Evolutionary conservation across 2,113 vertebrate genomes (phyloP), one percentile per base, ranked within the genome.

Genomic region (Anguilla japonica): DNA sequence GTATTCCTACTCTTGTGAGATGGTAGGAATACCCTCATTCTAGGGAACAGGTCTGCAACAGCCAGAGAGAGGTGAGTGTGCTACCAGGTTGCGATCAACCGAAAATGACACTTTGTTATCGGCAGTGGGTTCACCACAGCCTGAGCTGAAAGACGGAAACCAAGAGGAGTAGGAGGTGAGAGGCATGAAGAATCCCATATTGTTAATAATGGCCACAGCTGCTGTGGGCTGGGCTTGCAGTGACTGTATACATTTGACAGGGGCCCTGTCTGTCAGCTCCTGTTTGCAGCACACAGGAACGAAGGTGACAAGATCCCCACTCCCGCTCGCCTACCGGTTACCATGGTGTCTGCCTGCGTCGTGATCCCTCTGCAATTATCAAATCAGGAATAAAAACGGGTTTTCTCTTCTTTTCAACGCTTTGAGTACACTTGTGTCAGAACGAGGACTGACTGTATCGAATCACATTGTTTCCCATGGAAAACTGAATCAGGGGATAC

Each of bases 341-440:
- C 86, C 86, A 87, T 87, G 86, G 81, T 83, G 81, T 87, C 81
- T 41, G 81, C 29, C 81, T 75, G 81, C 81, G n/a, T 83, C 86
- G 81, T 82, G 60, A 87, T 87, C 81, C 18, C 63, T 75, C n/a
- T 13, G 71, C 71, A 75, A 82, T 50, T 43, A 82, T 14, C 8
- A 22, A 50, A 29, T 50, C 81, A 82, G 41, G 20, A 29, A 82
- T n/a, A 82, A 82, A 75, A 82, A 82, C 9, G 29, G 26, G 41
- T 26, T 82, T 82, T 50, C 26, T 41, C 40, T 34, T 79, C 78
- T 29, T 39, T 79, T 79, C 78, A 34, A 22, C 20, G 39, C 2
- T 20, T 60, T 40, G 71, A 85, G 34, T 60, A 60, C 16, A 57
- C 40, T 81, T 43, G 79, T 86, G 22, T 67, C 34, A 71, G 22